A percentile compares a stretch with the other conserved stretches of the same genome.
Conservation (phyloP, 2,888 invertebrate genomes). For the Pemphredon lugubris region DNA sequence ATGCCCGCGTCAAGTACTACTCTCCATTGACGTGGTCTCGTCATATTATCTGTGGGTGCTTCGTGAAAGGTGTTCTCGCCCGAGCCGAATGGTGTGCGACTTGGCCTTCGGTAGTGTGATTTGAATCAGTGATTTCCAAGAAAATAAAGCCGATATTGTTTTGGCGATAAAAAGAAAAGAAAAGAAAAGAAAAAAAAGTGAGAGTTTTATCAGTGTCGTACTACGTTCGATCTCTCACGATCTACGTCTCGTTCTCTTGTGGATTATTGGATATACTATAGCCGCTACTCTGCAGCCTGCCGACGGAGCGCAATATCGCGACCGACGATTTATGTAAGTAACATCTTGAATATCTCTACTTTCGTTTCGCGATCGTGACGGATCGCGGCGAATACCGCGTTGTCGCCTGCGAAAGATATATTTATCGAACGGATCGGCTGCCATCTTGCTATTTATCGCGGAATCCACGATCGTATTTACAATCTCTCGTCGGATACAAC, state of each 20-base stretch:
- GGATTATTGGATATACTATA: constrained; percentile 74
- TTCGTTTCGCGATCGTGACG: constrained; percentile 38
- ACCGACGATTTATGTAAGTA: constrained; percentile 48
- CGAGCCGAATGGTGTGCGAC: constrained; percentile 46
- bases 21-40: constrained; percentile 25
- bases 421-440: constrained; percentile 31
- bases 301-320: constrained; percentile 47
- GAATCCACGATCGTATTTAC: constrained; percentile 14
- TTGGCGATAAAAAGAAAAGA: constrained; percentile 19
- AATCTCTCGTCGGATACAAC: not conserved
- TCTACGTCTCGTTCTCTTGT: too few relatives aligned
- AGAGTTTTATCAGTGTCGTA: constrained; percentile 65
- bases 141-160: constrained; percentile 42
- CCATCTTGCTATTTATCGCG: constrained; percentile 33
- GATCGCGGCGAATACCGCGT: constrained; percentile 36
- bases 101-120: constrained; percentile 54
- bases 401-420: constrained; percentile 20
- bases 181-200: constrained; percentile 54
- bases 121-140: constrained; percentile 57
- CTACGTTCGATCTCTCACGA: constrained; percentile 54
- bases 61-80: constrained; percentile 33
- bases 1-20: constrained; percentile 38
- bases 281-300: constrained; percentile 32
- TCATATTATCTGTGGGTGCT: constrained; percentile 35
- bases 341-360: constrained; percentile 20